Percentiles rank a stretch among this genome's conserved stretches.
phyloP scores from a whole-genome alignment of 2,113 vertebrate genomes.

The Pheucticus melanocephalus region DNA sequence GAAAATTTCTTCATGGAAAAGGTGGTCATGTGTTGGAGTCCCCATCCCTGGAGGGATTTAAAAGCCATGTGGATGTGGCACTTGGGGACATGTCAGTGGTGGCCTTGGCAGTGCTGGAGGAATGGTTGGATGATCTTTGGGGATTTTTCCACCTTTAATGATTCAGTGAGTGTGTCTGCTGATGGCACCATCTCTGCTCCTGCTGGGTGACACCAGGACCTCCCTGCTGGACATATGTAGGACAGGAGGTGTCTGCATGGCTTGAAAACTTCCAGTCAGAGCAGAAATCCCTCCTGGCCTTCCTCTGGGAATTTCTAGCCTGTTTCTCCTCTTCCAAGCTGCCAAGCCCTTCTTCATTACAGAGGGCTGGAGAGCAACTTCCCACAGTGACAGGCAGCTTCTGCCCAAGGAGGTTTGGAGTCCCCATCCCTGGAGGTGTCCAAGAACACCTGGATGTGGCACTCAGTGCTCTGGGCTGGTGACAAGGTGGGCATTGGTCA shows the following conservation, averaged over 20 bases:
- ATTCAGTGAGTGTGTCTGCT: background rate
- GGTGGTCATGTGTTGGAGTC: background rate
- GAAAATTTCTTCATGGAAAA: too few species aligned
- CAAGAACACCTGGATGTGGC: background rate
- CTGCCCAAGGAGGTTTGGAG: background rate
- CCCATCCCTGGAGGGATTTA: background rate
- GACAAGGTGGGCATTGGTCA: background rate
- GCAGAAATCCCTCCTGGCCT: constrained; percentile 72
- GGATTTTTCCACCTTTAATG: background rate
- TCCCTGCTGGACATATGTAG: constrained; percentile 71
- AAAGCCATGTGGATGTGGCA: accelerated
- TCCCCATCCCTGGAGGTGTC: background rate
- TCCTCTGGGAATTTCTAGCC: constrained; percentile 29
- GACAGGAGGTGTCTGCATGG: constrained; percentile 60
- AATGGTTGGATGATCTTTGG: background rate
- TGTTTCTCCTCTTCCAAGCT: background rate
- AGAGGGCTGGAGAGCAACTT: background rate
- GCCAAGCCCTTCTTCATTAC: background rate
- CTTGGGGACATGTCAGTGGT: background rate
- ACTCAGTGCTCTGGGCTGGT: background rate
- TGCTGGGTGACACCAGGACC: background rate
- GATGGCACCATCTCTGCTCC: background rate
- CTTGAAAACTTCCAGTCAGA: constrained; percentile 59
- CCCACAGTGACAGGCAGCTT: background rate
- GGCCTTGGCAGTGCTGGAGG: background rate